Base-by-base conservation (phyloP, 2,797 vertebrate species). In the Siniperca obscura region DNA sequence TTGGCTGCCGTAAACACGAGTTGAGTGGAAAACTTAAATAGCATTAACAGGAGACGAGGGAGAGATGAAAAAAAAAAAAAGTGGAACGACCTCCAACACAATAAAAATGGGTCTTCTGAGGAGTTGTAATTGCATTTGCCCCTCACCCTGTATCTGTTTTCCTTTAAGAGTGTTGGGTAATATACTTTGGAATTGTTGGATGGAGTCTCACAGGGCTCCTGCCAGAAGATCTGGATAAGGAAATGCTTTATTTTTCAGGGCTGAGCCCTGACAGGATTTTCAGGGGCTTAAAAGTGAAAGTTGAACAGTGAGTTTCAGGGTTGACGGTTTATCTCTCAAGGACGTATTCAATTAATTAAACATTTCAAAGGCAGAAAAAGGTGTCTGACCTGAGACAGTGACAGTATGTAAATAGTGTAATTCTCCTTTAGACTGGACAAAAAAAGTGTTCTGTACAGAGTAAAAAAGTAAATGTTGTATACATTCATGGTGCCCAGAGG, bases 91-190 rank as follows among this genome's bases (percentile, higher is more conserved):
- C 77, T 85, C 90, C 65, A 87, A 76, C 57, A 74, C 69, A 86
- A 87, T 86, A 91, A 91, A 90, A 90, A 42, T 7, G 59, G 50
- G 40, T 86, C 82, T 92, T 90, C 40, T 40, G 80, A 88, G 77
- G 77, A 80, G 74, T 78, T 84, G 82, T 91, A 90, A 88, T 90
- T 34, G 27, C 76, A 86, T 92, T 92, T 89, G 73, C 79, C 83
- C 74, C 78, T 90, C 75, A 59, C 73, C 25, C 83, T 82, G 82
- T 87, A 79, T 93, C 92, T 92, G 92, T 89, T 95, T 93, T 85
- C 81, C 91, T 93, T 92, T 92, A 92, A 81, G 76, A 90, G 89
- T 70, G 86, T 94, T 93, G 89, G 86, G 93, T 89, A 94, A 95
- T 84, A 82, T 56, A n/a, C 84, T 90, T 70, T 69, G 83, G 86